phyloP scores from a whole-genome alignment of 2,113 vertebrate genomes.

The Psephotus haematonotus region DNA sequence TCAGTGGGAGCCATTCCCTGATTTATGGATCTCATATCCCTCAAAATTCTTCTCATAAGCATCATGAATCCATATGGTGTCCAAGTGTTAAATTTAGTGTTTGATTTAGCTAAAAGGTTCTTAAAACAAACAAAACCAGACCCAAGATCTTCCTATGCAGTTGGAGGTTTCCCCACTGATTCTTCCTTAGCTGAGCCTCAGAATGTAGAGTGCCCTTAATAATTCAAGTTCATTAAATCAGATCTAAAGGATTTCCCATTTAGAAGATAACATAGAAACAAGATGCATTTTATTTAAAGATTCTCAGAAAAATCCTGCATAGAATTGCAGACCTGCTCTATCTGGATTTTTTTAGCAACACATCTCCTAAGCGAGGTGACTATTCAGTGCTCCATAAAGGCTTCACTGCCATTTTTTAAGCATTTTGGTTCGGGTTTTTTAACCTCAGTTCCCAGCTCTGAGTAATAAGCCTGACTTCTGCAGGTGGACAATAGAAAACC shows the following conservation, averaged over 20 bases:
- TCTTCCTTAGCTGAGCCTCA: neutral
- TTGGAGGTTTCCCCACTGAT: neutral
- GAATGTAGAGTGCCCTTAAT: neutral
- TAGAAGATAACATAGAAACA: neutral
- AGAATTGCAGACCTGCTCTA: neutral
- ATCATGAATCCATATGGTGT: conserved; percentile 17
- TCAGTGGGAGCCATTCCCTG: neutral
- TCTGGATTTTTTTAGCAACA: neutral
- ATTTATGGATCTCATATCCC: conserved; percentile 2
- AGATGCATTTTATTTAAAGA: neutral
- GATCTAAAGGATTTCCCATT: neutral
- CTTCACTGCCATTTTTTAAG: neutral
- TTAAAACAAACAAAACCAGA: conserved; percentile 19
- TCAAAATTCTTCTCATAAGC: neutral
- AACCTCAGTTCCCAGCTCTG: neutral
- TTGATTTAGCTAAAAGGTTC: neutral
- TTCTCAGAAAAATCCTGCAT: neutral
- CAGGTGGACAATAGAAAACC: neutral
- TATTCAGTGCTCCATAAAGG: neutral
- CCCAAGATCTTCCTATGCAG: neutral
- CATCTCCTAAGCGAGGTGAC: neutral
- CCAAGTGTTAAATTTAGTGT: conserved; percentile 13
- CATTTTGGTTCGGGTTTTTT: neutral
- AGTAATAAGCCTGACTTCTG: neutral
- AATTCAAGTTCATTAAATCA: neutral